These are phyloP conservation scores for Euzetes globulus DNA, from an alignment of 2,888 invertebrate genomes.

Conservation along the genomic window DNA sequence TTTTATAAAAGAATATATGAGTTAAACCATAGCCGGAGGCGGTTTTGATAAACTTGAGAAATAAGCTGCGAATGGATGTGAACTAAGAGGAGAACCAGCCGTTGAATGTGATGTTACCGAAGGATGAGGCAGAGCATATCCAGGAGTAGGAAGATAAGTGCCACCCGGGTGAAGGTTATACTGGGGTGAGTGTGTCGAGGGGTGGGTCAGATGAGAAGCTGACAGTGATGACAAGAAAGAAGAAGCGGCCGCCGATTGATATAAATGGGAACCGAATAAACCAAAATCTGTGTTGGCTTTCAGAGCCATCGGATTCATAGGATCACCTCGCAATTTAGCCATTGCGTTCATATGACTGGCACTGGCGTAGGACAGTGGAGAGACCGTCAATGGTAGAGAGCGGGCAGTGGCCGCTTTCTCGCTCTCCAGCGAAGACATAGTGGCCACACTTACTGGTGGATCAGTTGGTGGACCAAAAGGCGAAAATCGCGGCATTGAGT, in stretches of 20 bases:
- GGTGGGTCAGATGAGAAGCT: conserved; percentile 33
- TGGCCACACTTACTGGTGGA: background rate
- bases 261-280: background rate
- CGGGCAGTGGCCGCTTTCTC: conserved; percentile 41
- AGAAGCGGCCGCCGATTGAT: background rate
- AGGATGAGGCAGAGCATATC: too few relatives aligned
- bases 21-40: conserved; percentile 33
- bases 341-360: conserved; percentile 12
- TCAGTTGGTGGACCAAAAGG: conserved; percentile 1
- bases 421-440: conserved; percentile 37
- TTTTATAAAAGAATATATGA: background rate
- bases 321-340: background rate
- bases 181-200: background rate
- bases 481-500: background rate
- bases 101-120: conserved; percentile 33
- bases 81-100: conserved; percentile 44
- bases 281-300: conserved; percentile 10
- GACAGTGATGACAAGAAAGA: conserved; percentile 30
- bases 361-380: conserved; percentile 31
- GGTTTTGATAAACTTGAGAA: conserved; percentile 31
- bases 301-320: background rate
- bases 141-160: conserved; percentile 35
- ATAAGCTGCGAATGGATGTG: conserved; percentile 43
- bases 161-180: conserved; percentile 39
- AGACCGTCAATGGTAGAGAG: conserved; percentile 38